Evolutionary conservation across 2,113 vertebrate species (phyloP).

Genomic region (Dicrurus megarhynchus): DNA sequence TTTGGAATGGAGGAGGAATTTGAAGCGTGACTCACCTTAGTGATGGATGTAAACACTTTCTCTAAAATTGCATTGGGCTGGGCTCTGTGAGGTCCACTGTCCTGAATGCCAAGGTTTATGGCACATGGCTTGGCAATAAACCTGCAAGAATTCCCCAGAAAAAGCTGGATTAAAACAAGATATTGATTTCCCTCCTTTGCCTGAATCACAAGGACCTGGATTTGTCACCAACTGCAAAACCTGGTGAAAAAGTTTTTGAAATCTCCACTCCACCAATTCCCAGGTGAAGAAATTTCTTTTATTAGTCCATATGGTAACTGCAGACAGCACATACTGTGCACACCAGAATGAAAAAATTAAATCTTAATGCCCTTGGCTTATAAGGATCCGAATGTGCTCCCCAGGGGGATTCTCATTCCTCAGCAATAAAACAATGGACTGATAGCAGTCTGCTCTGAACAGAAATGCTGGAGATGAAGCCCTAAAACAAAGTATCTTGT

Average conservation of each 20-base stretch:
- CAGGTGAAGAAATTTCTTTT: not conserved
- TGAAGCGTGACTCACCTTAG: slow-evolving; percentile 80
- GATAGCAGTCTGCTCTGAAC: not conserved
- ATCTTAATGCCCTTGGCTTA: not conserved
- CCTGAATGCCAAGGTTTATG: slow-evolving; percentile 81
- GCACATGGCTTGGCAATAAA: slow-evolving; percentile 90
- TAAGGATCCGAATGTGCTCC: not conserved
- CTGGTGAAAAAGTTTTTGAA: not conserved
- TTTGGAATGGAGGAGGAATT: not conserved
- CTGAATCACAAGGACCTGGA: not conserved
- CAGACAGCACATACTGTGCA: not conserved
- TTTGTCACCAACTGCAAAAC: not conserved
- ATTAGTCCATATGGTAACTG: not conserved
- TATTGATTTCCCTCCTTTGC: not conserved
- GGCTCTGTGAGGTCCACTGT: slow-evolving; percentile 75
- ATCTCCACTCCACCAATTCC: not conserved
- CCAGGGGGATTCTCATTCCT: not conserved
- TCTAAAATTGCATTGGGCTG: slow-evolving; percentile 91
- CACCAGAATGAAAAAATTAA: not conserved
- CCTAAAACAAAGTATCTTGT: not conserved
- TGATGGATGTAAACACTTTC: slow-evolving; percentile 94
- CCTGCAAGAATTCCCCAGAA: slow-evolving; percentile 66
- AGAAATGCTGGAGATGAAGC: not conserved
- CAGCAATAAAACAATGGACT: not conserved
- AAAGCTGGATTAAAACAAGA: not conserved